phyloP scores from a whole-genome alignment of 2,113 vertebrate species.

The Ifrita kowaldi region DNA sequence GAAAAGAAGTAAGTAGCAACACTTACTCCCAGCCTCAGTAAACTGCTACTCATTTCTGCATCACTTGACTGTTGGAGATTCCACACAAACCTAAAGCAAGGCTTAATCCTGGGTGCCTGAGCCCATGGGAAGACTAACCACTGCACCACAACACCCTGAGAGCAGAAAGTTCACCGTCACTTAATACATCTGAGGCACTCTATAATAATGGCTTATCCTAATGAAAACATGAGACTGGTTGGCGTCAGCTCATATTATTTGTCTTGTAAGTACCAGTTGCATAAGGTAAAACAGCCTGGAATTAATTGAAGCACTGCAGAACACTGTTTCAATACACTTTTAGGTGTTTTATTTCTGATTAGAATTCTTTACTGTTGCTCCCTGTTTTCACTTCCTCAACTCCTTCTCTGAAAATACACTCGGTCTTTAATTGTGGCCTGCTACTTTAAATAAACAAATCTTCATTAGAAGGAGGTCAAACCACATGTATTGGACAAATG shows the following conservation, averaged over 20 bases:
- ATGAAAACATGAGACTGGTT: slow-evolving; percentile 9
- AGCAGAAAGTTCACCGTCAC: neutral
- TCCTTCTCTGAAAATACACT: slow-evolving; percentile 20
- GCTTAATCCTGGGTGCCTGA: neutral
- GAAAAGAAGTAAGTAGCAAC: neutral
- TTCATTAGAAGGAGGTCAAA: slow-evolving; percentile 1
- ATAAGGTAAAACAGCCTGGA: slow-evolving; percentile 11
- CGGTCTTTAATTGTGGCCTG: slow-evolving; percentile 19
- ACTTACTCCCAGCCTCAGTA: neutral
- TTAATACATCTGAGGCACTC: neutral
- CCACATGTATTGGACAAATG: neutral
- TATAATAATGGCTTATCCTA: neutral
- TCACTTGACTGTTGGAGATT: neutral
- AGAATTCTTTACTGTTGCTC: slow-evolving; percentile 26
- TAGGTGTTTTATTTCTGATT: slow-evolving; percentile 43
- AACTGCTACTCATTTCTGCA: neutral
- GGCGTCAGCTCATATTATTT: slow-evolving; percentile 31
- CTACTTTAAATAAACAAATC: slow-evolving; percentile 40
- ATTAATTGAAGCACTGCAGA: neutral
- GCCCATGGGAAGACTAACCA: neutral
- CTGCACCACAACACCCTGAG: neutral
- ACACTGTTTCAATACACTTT: neutral
- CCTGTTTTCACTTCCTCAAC: slow-evolving; percentile 21
- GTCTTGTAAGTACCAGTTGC: neutral
- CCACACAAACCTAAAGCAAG: neutral